Evolutionary conservation across 2,888 invertebrate genomes (phyloP).

Genomic region (Cepaea hortensis): DNA sequence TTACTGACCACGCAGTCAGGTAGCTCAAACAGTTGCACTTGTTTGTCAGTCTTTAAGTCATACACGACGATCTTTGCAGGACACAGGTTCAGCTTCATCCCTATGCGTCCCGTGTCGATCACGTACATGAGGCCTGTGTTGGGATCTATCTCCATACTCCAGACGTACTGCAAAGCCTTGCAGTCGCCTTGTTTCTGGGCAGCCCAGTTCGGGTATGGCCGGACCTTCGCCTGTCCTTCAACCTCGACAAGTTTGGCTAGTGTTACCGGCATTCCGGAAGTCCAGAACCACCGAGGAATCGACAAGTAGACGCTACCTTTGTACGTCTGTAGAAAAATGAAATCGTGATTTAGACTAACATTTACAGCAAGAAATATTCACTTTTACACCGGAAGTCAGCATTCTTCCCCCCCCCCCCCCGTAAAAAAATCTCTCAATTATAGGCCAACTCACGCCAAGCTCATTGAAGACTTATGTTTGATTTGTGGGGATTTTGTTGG

Average conservation of each 20-base stretch:
- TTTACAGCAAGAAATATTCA: too few relatives aligned
- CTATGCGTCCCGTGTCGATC: constrained; percentile 61
- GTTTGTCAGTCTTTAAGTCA: constrained; percentile 56
- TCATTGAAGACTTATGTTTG: too few relatives aligned
- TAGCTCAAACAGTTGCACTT: constrained; percentile 58
- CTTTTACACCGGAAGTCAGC: too few relatives aligned
- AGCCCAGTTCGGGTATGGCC: constrained; percentile 64
- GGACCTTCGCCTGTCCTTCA: constrained; percentile 49
- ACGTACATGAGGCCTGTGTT: constrained; percentile 66
- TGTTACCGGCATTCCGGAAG: constrained; percentile 47
- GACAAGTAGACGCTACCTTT: constrained; percentile 62
- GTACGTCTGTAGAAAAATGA: constrained; percentile 51
- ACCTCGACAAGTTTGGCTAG: constrained; percentile 52
- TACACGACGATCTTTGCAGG: constrained; percentile 66
- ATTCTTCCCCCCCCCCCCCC: too few relatives aligned
- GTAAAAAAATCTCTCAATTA: too few relatives aligned
- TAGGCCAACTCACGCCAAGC: too few relatives aligned
- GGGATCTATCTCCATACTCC: constrained; percentile 68
- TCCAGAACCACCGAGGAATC: constrained; percentile 60
- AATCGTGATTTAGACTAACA: not conserved
- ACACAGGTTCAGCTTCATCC: constrained; percentile 55
- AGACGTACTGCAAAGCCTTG: constrained; percentile 65
- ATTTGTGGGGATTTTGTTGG: too few relatives aligned
- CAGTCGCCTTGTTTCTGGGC: constrained; percentile 64
- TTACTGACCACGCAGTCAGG: constrained; percentile 58